These are phyloP conservation scores for Otis tarda DNA, from an alignment of 2,113 vertebrate genomes.

Conservation along the genomic window DNA sequence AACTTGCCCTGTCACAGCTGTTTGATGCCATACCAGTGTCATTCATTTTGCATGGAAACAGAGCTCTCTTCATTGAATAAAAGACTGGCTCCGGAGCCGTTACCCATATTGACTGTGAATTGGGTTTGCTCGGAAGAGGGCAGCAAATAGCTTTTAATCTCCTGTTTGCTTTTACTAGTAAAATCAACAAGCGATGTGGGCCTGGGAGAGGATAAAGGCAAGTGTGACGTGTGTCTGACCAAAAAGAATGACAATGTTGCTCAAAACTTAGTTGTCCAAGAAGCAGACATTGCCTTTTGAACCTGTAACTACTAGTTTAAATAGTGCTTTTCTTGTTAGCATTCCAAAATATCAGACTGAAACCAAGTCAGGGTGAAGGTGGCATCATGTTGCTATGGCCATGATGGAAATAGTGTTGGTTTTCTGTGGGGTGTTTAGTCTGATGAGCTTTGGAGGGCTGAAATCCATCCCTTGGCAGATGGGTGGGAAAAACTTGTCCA, in stretches of 20 bases:
- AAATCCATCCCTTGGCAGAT: neutral
- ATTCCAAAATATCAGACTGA: neutral
- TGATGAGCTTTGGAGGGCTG: neutral
- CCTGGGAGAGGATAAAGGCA: neutral
- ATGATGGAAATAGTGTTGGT: neutral
- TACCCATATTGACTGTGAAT: neutral
- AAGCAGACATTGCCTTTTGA: neutral
- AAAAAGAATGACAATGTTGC: neutral
- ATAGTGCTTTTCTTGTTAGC: neutral
- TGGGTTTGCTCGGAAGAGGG: constrained; percentile 15
- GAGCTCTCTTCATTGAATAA: neutral
- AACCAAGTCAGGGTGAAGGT: neutral
- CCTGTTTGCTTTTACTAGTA: neutral
- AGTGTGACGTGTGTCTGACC: neutral
- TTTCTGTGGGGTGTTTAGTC: neutral
- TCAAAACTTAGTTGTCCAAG: neutral
- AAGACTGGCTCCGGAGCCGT: neutral
- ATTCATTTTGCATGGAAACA: neutral
- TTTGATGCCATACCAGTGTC: neutral
- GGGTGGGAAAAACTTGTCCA: neutral
- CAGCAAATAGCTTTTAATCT: constrained; percentile 38
- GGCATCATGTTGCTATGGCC: neutral
- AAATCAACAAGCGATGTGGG: neutral
- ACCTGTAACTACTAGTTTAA: neutral
- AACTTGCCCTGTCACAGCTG: neutral